Evolutionary conservation across 2,797 vertebrate genomes (phyloP).

Genomic region (Chiloscyllium punctatum): DNA sequence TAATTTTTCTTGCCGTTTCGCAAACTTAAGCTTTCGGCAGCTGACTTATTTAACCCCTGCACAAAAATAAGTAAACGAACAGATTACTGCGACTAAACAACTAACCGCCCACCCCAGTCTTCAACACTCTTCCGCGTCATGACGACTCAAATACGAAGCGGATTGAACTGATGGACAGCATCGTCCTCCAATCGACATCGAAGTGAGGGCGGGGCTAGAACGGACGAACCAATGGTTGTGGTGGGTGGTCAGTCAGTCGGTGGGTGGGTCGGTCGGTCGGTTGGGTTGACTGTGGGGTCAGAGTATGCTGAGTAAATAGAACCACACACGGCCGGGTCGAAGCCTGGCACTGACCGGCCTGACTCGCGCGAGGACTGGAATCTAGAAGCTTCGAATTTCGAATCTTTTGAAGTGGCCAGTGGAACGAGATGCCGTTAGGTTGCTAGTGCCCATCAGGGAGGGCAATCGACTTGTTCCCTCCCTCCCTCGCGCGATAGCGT

Average conservation of each 20-base stretch:
- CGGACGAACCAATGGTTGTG: background rate
- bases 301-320: background rate
- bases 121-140: background rate
- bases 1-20: background rate
- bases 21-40: background rate
- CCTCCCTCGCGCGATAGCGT: background rate
- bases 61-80: background rate
- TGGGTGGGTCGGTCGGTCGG: no score
- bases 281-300: background rate
- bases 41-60: background rate
- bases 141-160: background rate
- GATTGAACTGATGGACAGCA: background rate
- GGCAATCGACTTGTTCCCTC: background rate
- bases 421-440: constrained; percentile 34
- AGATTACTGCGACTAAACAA: no score
- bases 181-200: background rate
- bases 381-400: constrained; percentile 9
- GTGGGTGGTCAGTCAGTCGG: no score
- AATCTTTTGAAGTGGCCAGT: constrained; percentile 8
- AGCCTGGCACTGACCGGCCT: constrained; percentile 23
- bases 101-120: background rate
- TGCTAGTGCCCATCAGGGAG: constrained; percentile 38
- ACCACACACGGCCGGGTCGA: no score
- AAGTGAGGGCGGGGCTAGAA: background rate
- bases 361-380: constrained; percentile 42